Evolutionary conservation across 2,888 invertebrate species (phyloP).

Genomic region (Pachliopta kotzebuea): DNA sequence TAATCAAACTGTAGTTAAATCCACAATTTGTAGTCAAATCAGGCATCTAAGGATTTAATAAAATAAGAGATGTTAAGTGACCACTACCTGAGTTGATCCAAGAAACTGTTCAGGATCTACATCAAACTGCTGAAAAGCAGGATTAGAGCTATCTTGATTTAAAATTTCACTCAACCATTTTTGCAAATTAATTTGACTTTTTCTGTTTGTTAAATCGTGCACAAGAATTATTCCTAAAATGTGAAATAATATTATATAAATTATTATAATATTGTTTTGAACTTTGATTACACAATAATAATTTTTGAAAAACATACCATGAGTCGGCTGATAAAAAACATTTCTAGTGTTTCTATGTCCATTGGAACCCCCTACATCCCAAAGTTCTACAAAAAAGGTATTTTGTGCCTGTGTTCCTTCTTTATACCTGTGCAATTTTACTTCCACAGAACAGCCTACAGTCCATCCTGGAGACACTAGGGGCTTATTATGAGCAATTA

Average conservation of each 20-base stretch:
- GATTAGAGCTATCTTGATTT: conserved; percentile 83
- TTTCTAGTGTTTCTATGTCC: conserved; percentile 95
- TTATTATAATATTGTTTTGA: too few relatives aligned
- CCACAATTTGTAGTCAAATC: too few relatives aligned
- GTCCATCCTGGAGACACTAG: conserved; percentile 95
- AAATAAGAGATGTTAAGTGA: not conserved
- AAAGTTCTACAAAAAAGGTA: conserved; percentile 95
- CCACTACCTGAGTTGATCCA: conserved; percentile 84
- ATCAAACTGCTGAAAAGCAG: conserved; percentile 80
- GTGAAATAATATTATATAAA: not conserved
- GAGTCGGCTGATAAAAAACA: conserved; percentile 96
- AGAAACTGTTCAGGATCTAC: conserved; percentile 93
- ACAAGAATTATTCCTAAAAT: conserved; percentile 92
- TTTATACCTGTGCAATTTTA: conserved; percentile 96
- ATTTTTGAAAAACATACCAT: conserved; percentile 81
- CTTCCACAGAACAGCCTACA: conserved; percentile 97
- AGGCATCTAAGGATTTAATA: too few relatives aligned
- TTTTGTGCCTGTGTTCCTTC: conserved; percentile 96
- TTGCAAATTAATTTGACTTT: conserved; percentile 95
- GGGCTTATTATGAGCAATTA: conserved; percentile 93
- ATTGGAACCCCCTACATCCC: conserved; percentile 98
- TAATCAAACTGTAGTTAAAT: too few relatives aligned
- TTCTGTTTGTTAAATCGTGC: conserved; percentile 97
- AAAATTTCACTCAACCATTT: conserved; percentile 96
- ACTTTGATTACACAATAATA: too few relatives aligned